Conservation (phyloP, 2,113 vertebrate species). For the Melanostigma gelatinosum region DNA sequence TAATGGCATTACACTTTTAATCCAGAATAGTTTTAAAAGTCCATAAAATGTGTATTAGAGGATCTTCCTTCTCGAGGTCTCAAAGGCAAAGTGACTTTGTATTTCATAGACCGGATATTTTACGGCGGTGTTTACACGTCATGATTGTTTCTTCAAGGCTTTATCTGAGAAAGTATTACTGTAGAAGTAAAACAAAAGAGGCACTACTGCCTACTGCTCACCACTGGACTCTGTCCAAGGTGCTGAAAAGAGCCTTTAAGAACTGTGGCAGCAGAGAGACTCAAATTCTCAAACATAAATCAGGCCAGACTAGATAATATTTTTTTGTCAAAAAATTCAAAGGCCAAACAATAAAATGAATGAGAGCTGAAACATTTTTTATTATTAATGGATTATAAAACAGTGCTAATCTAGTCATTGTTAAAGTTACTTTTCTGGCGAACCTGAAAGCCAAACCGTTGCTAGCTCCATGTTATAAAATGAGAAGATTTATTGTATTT, state of each 20-base stretch:
- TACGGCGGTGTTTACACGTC: background rate
- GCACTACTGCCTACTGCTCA: background rate
- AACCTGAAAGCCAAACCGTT: background rate
- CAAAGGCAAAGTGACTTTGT: background rate
- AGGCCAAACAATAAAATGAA: background rate
- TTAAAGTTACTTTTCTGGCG: background rate
- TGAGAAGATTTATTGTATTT: background rate
- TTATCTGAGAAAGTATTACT: background rate
- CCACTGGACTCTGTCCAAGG: slow-evolving; percentile 67
- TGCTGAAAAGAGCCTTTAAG: slow-evolving; percentile 62
- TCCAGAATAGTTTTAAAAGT: background rate
- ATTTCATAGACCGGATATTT: background rate
- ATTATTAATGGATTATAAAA: background rate
- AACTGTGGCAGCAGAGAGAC: background rate
- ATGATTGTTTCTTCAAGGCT: background rate
- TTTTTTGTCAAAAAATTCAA: background rate
- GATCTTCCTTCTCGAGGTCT: slow-evolving; percentile 11
- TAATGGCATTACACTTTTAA: background rate
- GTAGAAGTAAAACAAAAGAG: background rate
- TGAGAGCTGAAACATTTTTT: background rate
- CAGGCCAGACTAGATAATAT: background rate
- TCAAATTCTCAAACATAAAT: background rate
- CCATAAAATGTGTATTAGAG: background rate
- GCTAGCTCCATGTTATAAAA: background rate
- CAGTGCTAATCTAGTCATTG: background rate